A percentile compares a stretch with the other conserved stretches of the same genome.
phyloP scores from a whole-genome alignment of 2,797 vertebrate species.

The Scolopax rusticola region DNA sequence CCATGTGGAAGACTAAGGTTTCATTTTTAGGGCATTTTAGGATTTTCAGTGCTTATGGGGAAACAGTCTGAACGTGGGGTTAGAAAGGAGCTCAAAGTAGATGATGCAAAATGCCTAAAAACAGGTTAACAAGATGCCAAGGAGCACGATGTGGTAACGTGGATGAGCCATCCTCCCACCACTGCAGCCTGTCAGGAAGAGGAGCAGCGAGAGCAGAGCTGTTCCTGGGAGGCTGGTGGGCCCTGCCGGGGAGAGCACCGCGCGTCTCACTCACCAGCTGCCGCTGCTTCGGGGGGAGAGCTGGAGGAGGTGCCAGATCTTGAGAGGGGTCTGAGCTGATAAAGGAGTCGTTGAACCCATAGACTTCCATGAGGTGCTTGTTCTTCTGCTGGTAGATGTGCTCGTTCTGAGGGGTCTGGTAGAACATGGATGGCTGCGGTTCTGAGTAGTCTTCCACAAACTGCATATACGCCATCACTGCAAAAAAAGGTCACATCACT shows the following conservation, averaged over 20 bases:
- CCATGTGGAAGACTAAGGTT: neutral
- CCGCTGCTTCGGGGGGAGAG: slow-evolving; percentile 94
- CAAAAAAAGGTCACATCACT: neutral
- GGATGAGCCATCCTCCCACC: neutral
- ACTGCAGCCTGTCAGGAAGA: neutral
- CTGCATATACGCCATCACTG: slow-evolving; percentile 98
- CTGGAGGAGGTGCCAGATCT: slow-evolving; percentile 90
- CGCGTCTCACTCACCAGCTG: slow-evolving; percentile 89
- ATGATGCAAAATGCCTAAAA: neutral
- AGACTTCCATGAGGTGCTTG: slow-evolving; percentile 94
- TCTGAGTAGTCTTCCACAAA: slow-evolving; percentile 99
- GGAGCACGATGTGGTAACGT: neutral
- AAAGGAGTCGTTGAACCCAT: slow-evolving; percentile 93
- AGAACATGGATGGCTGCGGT: slow-evolving; percentile 97
- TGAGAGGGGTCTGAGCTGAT: slow-evolving; percentile 84
- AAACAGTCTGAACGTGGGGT: neutral
- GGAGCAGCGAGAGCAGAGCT: neutral
- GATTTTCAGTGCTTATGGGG: neutral
- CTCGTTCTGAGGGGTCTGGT: slow-evolving; percentile 96
- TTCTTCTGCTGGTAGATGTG: slow-evolving; percentile 98
- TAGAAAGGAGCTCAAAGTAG: neutral
- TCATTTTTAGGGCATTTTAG: slow-evolving; percentile 13
- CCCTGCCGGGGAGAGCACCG: neutral
- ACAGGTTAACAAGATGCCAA: neutral
- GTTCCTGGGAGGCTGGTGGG: neutral